These are phyloP conservation scores for Chrysina gloriosa DNA, from an alignment of 2,888 invertebrate genomes.

Conservation along the genomic window DNA sequence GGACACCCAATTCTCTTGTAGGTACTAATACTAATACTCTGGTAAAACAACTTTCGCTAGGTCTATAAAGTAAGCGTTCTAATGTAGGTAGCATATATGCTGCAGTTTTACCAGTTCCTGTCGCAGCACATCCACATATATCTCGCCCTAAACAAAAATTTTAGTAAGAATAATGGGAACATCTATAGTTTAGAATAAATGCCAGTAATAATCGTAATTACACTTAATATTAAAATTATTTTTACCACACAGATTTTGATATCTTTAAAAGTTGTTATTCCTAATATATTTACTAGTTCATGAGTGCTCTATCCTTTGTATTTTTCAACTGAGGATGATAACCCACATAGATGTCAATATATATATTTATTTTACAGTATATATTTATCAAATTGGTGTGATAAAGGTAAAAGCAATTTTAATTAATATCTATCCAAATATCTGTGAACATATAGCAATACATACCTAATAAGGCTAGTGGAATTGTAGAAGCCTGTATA, in stretches of 20 bases:
- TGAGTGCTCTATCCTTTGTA: too few species aligned
- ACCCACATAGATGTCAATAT: too few species aligned
- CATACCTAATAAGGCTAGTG: slow-evolving; percentile 84
- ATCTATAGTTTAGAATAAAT: background rate
- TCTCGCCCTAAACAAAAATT: slow-evolving; percentile 79
- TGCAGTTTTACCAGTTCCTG: slow-evolving; percentile 98
- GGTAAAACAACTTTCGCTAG: slow-evolving; percentile 77
- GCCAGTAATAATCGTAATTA: background rate
- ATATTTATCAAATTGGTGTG: too few species aligned
- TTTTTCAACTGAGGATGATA: too few species aligned
- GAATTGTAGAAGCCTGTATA: slow-evolving; percentile 95
- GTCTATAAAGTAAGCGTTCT: slow-evolving; percentile 90
- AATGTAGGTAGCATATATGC: slow-evolving; percentile 98
- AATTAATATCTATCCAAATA: too few species aligned
- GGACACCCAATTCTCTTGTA: slow-evolving; percentile 96
- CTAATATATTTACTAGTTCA: too few species aligned
- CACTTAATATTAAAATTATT: background rate
- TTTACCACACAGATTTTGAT: background rate
- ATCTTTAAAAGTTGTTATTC: background rate
- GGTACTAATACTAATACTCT: slow-evolving; percentile 95
- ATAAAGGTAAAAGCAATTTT: too few species aligned
- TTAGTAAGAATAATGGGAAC: background rate
- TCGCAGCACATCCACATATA: slow-evolving; percentile 98
- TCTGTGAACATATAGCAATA: too few species aligned
- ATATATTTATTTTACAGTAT: too few species aligned